phyloP scores from a whole-genome alignment of 2,113 vertebrate genomes.

The Bufo bufo region DNA sequence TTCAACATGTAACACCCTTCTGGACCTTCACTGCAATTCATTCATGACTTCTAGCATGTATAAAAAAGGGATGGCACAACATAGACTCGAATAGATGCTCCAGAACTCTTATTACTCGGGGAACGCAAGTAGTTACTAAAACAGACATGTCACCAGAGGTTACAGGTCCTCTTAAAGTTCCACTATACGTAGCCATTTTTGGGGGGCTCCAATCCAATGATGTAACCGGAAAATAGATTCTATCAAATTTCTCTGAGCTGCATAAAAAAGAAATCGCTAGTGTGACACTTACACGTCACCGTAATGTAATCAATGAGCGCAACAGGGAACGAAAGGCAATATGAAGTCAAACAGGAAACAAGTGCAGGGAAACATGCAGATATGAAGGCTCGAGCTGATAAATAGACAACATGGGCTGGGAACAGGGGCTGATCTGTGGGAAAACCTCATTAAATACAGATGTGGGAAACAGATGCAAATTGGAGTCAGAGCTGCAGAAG shows the following conservation, averaged over 20 bases:
- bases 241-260: background rate
- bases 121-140: no score
- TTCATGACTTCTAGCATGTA: no score
- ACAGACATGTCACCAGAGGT: no score
- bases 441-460: constrained; percentile 53
- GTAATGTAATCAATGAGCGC: constrained; percentile 23
- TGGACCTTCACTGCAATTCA: no score
- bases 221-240: background rate
- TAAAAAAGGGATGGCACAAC: no score
- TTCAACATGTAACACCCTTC: no score
- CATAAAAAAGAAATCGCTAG: background rate
- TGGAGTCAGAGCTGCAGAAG: constrained; percentile 33
- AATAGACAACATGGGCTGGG: constrained; percentile 31
- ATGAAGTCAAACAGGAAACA: constrained; percentile 27
- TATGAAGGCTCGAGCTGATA: constrained; percentile 27
- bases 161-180: no score
- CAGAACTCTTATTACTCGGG: no score
- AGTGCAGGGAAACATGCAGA: constrained; percentile 32
- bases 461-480: constrained; percentile 53
- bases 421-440: constrained; percentile 42
- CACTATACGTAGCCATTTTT: background rate
- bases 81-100: no score
- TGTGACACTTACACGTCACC: constrained; percentile 5
- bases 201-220: background rate
- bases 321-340: background rate